Base-by-base conservation (phyloP, 2,113 vertebrate species). In the Nyctibius bracteatus region DNA sequence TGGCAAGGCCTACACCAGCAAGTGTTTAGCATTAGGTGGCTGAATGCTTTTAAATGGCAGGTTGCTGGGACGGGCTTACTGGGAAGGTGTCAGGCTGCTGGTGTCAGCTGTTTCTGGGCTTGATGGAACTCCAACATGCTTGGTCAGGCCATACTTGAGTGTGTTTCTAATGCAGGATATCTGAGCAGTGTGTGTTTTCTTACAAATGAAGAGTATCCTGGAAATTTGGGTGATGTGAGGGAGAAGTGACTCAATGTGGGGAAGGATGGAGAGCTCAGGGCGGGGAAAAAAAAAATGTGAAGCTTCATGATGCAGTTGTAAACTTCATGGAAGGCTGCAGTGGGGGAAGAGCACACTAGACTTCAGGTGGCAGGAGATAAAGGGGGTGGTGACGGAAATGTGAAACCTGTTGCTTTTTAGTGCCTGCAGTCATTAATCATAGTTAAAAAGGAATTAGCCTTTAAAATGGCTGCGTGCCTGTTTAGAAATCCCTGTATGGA, bases 211-310 rank as follows among this genome's bases (percentile, higher is more conserved):
- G 33, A 23, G 10, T 41, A 5, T 30, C 62, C 30, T 33, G 37
- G 41, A 52, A 67, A 41, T 12, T 62, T 52, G 33, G 19, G 25
- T 58, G 59, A 43, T n/a, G 16, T 78, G 23, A 52, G 59, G 54
- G n/a, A 54, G 46, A 65, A 44, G 35, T 44, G 35, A 51, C 21
- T 67, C 8, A 14, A 2, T 37, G 25, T 18, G 8, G 19, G 16
- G 49, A 62, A 55, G 18, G 39, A 58, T 63, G 30, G 61, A 58
- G 43, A 30, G 30, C 12, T 67, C 15, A 28, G 27, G 19, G 2
- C 16, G 8, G 8, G 5, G 14, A 1, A 6, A 6, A 17, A 27
- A 11, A 31, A 22, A n/a, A 24, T 3, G n/a, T 4, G 10, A 63
- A 61, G 15, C 28, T 9, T 72, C 5, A 13, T 66, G 28, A 68